Base-by-base conservation (phyloP, 2,113 vertebrate genomes). In the Salvelinus alpinus region DNA sequence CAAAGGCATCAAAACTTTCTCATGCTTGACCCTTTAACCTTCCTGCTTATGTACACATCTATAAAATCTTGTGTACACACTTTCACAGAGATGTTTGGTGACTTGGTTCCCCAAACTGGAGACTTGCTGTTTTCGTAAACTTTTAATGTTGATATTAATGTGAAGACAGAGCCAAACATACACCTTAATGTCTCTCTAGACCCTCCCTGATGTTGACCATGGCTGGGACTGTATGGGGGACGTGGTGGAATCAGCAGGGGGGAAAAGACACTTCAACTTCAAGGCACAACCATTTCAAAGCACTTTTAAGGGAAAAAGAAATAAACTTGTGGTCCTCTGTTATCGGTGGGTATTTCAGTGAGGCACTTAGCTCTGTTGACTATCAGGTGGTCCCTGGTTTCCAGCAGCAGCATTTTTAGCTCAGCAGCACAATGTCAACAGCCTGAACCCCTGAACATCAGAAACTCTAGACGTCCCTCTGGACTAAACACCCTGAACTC, bases 371-470 rank as follows among this genome's bases (percentile, higher is more conserved):
- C 24, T 62, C 60, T 25, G 22, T 29, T 60, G 51, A 51, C 67
- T 27, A 68, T 44, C 77, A 77, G 72, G 65, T 74, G 73, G 57
- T 75, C 72, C 29, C 20, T 38, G n/a, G 67, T 34, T 68, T 66
- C 66, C 47, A 76, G 27, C 34, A 65, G 22, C 34, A 47, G n/a
- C 69, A 22, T 75, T 47, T 72, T 34, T 27, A 62, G 47, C 31
- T 66, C 27, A 11, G 59, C 62, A 27, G 47, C 12, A 54, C 47
- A 72, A 29, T 24, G 13, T 75, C 29, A 31, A 59, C 25, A 29
- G 34, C 47, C 51, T 57, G 34, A n/a, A 57, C 57, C 57, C 16
- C 51, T 16, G 14, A 72, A 60, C 16, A 59, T 59, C 25, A 31
- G 18, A 68, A 34, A 14, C 51, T 54, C 51, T 18, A 16, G 13